Evolutionary conservation across 2,797 vertebrate species (phyloP).

Genomic region (Enteromius anoplus): DNA sequence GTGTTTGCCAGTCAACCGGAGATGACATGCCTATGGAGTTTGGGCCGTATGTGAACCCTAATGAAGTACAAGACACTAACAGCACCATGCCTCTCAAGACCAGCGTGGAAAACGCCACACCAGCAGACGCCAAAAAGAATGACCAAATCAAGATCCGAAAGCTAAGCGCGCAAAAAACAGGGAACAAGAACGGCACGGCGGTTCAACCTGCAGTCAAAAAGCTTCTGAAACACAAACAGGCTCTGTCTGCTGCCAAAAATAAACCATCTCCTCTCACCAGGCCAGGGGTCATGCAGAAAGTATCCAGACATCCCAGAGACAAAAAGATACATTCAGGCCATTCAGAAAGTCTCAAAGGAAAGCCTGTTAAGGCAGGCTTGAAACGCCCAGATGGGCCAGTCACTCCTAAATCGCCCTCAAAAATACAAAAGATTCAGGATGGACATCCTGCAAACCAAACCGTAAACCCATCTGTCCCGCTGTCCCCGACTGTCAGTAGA

Average conservation of each 20-base stretch:
- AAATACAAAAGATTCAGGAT: slow-evolving; percentile 83
- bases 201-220: slow-evolving; percentile 64
- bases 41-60: slow-evolving; percentile 81
- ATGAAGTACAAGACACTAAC: slow-evolving; percentile 80
- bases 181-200: slow-evolving; percentile 63
- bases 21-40: slow-evolving; percentile 68
- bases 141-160: slow-evolving; percentile 63
- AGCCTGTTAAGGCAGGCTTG: slow-evolving; percentile 66
- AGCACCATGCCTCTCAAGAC: slow-evolving; percentile 58
- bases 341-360: slow-evolving; percentile 68
- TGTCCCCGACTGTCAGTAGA: slow-evolving; percentile 69
- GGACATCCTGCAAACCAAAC: slow-evolving; percentile 71
- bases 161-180: slow-evolving; percentile 51
- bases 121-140: slow-evolving; percentile 62
- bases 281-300: slow-evolving; percentile 63
- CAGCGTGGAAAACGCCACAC: slow-evolving; percentile 43
- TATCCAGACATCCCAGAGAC: slow-evolving; percentile 64
- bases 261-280: slow-evolving; percentile 66
- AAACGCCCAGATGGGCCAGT: slow-evolving; percentile 79
- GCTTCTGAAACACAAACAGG: slow-evolving; percentile 68
- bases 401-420: slow-evolving; percentile 74
- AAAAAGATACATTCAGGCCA: slow-evolving; percentile 72
- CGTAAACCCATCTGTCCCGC: slow-evolving; percentile 68
- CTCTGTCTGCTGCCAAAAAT: slow-evolving; percentile 62
- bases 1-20: slow-evolving; percentile 28